Evolutionary conservation across 2,888 invertebrate species (phyloP).

Genomic region (Drosophila hamatofila): DNA sequence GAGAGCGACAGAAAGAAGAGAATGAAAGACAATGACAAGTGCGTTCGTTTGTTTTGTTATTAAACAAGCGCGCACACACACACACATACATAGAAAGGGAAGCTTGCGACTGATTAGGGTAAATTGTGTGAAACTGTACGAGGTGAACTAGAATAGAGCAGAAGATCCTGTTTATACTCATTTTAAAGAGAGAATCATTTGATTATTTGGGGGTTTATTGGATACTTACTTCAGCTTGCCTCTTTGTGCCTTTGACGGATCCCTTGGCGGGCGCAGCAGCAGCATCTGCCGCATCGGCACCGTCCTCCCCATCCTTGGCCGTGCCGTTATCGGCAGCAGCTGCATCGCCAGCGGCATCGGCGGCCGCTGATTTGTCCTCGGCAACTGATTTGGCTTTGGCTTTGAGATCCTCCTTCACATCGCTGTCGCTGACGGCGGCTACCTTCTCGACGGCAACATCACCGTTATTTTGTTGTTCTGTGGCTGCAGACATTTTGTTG

Average conservation of each 20-base stretch:
- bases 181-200: background rate
- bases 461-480: constrained; percentile 89
- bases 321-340: constrained; percentile 83
- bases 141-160: background rate
- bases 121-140: constrained; percentile 51
- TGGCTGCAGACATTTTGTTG: constrained; percentile 89
- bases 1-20: constrained; percentile 22
- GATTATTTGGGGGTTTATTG: background rate
- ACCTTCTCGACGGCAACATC: constrained; percentile 92
- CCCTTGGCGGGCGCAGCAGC: constrained; percentile 87
- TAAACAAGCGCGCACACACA: constrained; percentile 43
- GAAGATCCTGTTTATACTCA: constrained; percentile 16
- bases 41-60: constrained; percentile 62
- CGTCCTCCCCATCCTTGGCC: constrained; percentile 76
- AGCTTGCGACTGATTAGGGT: constrained; percentile 36
- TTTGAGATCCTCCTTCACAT: constrained; percentile 85
- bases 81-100: constrained; percentile 10
- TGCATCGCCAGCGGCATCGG: constrained; percentile 80
- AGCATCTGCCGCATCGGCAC: constrained; percentile 68
- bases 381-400: constrained; percentile 77
- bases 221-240: constrained; percentile 91
- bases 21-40: constrained; percentile 45
- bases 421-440: constrained; percentile 85
- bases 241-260: constrained; percentile 90
- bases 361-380: constrained; percentile 66